Evolutionary conservation across 2,113 vertebrate genomes (phyloP).

Genomic region (Cygnus buccinator): DNA sequence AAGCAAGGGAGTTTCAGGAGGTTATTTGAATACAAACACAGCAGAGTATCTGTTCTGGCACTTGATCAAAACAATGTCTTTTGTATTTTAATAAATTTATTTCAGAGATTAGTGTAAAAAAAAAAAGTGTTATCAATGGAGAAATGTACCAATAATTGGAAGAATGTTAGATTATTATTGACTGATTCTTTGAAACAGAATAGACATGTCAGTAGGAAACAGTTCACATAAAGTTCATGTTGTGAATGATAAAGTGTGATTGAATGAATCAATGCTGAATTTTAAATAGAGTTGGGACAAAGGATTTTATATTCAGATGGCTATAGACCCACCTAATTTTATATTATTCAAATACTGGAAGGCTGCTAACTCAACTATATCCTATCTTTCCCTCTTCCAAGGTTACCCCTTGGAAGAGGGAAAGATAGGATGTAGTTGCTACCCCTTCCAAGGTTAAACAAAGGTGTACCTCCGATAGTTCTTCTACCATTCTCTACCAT

Average conservation of each 20-base stretch:
- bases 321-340: not conserved
- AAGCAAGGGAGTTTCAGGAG: not conserved
- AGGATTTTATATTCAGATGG: not conserved
- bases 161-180: constrained; percentile 16
- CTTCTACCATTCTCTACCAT: not conserved
- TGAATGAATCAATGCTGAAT: not conserved
- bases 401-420: too few species aligned
- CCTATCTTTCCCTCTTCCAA: not conserved
- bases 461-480: not conserved
- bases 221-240: not conserved
- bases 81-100: not conserved
- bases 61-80: not conserved
- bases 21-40: not conserved
- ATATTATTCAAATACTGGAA: not conserved
- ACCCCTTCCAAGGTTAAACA: not conserved
- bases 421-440: not conserved
- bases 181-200: not conserved
- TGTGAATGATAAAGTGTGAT: not conserved
- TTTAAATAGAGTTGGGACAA: not conserved
- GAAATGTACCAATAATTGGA: not conserved
- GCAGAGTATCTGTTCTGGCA: not conserved
- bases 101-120: not conserved
- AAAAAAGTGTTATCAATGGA: not conserved
- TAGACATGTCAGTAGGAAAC: not conserved
- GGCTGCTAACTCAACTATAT: not conserved